These are phyloP conservation scores for Sabatieria punctata DNA, from an alignment of 2,888 invertebrate species.

Conservation along the genomic window DNA sequence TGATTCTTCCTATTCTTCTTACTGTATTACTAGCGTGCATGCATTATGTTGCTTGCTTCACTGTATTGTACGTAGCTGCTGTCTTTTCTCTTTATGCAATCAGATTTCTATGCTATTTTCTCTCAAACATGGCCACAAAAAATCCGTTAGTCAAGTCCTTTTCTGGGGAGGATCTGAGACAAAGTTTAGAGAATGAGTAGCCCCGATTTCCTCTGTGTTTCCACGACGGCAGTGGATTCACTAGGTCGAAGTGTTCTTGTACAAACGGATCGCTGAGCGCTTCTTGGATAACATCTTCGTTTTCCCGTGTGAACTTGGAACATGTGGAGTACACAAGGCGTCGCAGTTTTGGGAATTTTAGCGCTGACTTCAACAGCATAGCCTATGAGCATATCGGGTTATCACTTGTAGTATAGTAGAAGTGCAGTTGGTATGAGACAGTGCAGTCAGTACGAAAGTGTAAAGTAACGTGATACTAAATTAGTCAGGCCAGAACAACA, in stretches of 20 bases:
- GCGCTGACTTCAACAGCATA: constrained; percentile 64
- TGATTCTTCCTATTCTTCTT: too few species aligned
- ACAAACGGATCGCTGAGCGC: constrained; percentile 36
- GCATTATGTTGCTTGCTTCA: too few species aligned
- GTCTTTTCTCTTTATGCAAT: not conserved
- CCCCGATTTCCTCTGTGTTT: constrained; percentile 29
- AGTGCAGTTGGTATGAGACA: too few species aligned
- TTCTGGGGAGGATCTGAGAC: constrained; percentile 58
- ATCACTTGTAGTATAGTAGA: constrained; percentile 34
- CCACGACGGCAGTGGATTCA: constrained; percentile 39
- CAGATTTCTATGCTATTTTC: constrained; percentile 9
- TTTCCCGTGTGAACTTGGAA: constrained; percentile 70
- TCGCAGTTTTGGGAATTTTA: constrained; percentile 62
- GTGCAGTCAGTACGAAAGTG: too few species aligned
- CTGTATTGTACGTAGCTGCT: too few species aligned
- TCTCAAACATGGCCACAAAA: constrained; percentile 70
- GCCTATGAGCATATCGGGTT: too few species aligned
- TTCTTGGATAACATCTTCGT: constrained; percentile 69
- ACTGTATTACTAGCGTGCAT: too few species aligned
- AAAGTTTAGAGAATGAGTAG: constrained; percentile 41
- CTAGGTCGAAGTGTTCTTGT: constrained; percentile 18
- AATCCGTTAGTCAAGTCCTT: constrained; percentile 75
- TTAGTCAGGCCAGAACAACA: too few species aligned
- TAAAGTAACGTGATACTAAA: too few species aligned
- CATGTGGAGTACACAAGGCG: constrained; percentile 90